Evolutionary conservation across 2,113 vertebrate genomes (phyloP).

Genomic region (Pteronura brasiliensis): DNA sequence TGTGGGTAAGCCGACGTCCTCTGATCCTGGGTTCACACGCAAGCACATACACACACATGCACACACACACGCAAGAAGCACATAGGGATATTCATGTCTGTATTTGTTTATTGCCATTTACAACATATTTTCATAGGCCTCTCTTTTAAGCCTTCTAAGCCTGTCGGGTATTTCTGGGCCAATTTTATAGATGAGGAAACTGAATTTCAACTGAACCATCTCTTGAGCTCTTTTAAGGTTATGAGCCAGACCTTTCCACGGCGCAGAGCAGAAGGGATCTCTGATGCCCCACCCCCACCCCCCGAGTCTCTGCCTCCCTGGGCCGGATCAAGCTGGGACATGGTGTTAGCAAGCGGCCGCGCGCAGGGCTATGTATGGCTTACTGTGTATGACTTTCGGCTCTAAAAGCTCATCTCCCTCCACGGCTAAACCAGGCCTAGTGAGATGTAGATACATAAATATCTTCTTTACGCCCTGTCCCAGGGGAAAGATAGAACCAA

Average conservation of each 20-base stretch:
- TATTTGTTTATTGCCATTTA: not conserved
- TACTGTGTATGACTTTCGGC: conserved; percentile 1
- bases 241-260: not conserved
- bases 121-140: not conserved
- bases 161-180: not conserved
- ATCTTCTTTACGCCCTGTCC: conserved; percentile 47
- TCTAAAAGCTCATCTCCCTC: conserved; percentile 25
- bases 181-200: not conserved
- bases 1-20: not conserved
- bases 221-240: not conserved
- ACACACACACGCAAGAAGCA: accelerated
- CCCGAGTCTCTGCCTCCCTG: not conserved
- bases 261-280: not conserved
- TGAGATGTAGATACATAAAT: conserved; percentile 55
- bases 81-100: not conserved
- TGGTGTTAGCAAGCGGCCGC: not conserved
- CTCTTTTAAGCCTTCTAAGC: not conserved
- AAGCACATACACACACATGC: accelerated
- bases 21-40: accelerated
- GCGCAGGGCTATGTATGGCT: not conserved
- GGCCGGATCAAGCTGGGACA: not conserved
- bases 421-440: conserved; percentile 50
- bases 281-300: not conserved
- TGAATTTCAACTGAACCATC: not conserved
- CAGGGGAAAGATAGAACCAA: conserved; percentile 63